Evolutionary conservation across 2,113 vertebrate genomes (phyloP).

Genomic region (Neodon shergylaensis): DNA sequence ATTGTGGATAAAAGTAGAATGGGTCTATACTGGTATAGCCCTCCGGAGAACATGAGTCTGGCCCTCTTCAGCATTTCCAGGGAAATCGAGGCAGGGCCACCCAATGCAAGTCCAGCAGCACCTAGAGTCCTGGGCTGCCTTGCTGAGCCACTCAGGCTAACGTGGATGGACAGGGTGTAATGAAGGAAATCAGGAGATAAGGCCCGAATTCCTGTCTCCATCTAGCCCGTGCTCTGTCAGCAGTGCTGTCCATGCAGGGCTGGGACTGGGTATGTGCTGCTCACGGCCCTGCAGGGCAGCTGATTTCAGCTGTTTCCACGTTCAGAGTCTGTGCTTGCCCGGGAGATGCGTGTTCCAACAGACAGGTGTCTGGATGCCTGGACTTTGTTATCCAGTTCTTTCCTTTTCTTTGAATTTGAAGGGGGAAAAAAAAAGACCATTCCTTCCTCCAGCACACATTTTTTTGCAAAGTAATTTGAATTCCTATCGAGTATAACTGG

Average conservation of each 20-base stretch:
- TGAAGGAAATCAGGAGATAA: conserved; percentile 53
- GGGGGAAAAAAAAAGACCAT: not conserved
- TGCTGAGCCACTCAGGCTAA: fast-evolving
- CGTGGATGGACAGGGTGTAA: not conserved
- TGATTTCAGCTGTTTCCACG: conserved; percentile 39
- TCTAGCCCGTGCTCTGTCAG: conserved; percentile 57
- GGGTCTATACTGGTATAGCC: not conserved
- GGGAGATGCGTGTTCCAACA: not conserved
- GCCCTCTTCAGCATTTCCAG: not conserved
- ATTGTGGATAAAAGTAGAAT: not conserved
- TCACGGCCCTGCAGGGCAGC: not conserved
- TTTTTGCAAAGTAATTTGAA: not conserved
- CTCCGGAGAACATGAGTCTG: not conserved
- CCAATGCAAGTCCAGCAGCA: no score
- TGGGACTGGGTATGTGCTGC: not conserved
- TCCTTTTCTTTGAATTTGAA: not conserved
- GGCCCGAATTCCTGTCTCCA: not conserved
- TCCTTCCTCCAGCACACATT: not conserved
- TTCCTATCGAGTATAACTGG: not conserved
- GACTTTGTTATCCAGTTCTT: not conserved
- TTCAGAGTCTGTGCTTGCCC: not conserved
- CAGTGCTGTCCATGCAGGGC: not conserved
- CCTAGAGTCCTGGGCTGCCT: fast-evolving
- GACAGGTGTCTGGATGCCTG: not conserved
- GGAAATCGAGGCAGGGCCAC: conserved; percentile 59